Evolutionary conservation across 2,888 invertebrate species (phyloP).

Genomic region (Copidosoma aretas): DNA sequence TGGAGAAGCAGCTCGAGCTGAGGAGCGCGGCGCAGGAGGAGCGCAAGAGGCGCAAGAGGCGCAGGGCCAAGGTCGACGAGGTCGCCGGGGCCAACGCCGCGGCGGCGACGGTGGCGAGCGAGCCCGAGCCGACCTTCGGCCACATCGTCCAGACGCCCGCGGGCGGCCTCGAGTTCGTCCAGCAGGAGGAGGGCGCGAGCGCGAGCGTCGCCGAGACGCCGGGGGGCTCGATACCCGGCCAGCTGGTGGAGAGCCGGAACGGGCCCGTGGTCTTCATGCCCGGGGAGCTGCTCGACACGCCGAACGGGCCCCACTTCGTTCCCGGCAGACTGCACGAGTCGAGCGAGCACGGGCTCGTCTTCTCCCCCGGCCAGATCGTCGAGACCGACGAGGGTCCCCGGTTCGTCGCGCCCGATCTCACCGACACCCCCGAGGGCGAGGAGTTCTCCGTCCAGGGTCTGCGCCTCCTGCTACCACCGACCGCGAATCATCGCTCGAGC

Average conservation of each 20-base stretch:
- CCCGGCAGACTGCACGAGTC: conserved; percentile 65
- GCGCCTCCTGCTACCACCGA: conserved; percentile 56
- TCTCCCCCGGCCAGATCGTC: conserved; percentile 65
- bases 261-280: conserved; percentile 67
- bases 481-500: conserved; percentile 63
- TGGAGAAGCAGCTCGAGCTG: conserved; percentile 57
- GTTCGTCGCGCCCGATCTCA: conserved; percentile 74
- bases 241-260: conserved; percentile 68
- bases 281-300: conserved; percentile 76
- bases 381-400: conserved; percentile 66
- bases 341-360: conserved; percentile 61
- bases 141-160: conserved; percentile 71
- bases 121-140: conserved; percentile 75
- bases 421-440: conserved; percentile 71
- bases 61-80: conserved; percentile 70
- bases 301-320: conserved; percentile 72
- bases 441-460: conserved; percentile 76
- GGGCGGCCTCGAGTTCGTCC: conserved; percentile 73
- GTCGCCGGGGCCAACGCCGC: conserved; percentile 73
- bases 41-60: conserved; percentile 48
- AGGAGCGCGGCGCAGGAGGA: conserved; percentile 55
- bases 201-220: conserved; percentile 66
- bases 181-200: conserved; percentile 62
- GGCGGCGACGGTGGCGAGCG: conserved; percentile 74
- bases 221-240: conserved; percentile 71